Evolutionary conservation across 2,797 vertebrate genomes (phyloP).

Genomic region (Hyperoplus lanceolatus): DNA sequence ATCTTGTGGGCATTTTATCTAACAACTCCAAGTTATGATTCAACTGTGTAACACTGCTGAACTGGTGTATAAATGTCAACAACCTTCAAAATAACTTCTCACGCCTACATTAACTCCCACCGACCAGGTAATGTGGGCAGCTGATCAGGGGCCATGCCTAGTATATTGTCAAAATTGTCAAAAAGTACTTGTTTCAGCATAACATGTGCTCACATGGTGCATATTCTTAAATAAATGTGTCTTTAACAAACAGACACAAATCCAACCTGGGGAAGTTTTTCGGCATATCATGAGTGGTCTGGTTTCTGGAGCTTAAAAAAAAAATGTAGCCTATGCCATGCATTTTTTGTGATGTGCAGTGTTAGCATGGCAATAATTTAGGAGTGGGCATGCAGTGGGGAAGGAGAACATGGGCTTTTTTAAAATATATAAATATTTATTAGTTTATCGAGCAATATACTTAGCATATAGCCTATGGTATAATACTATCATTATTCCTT

Average conservation of each 20-base stretch:
- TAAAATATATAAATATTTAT: too few species aligned
- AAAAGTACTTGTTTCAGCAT: too few species aligned
- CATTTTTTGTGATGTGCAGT: too few species aligned
- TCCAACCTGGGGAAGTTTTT: background rate
- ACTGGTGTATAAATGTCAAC: background rate
- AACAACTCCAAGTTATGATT: background rate
- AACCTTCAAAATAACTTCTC: background rate
- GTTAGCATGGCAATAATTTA: too few species aligned
- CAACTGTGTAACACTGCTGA: background rate
- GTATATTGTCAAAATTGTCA: too few species aligned
- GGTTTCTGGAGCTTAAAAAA: background rate
- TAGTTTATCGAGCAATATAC: too few species aligned
- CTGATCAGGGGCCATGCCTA: background rate
- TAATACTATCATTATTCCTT: too few species aligned
- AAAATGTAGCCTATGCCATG: background rate
- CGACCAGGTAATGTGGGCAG: background rate
- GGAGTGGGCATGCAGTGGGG: too few species aligned
- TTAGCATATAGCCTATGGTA: too few species aligned
- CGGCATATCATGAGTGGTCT: background rate
- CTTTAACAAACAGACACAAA: background rate
- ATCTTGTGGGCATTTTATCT: conserved; percentile 33
- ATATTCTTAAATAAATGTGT: background rate
- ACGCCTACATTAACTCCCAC: background rate
- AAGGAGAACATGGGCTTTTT: too few species aligned
- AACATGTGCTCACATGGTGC: background rate